Evolutionary conservation across 2,888 invertebrate species (phyloP).

Genomic region (Leucoma salicis): DNA sequence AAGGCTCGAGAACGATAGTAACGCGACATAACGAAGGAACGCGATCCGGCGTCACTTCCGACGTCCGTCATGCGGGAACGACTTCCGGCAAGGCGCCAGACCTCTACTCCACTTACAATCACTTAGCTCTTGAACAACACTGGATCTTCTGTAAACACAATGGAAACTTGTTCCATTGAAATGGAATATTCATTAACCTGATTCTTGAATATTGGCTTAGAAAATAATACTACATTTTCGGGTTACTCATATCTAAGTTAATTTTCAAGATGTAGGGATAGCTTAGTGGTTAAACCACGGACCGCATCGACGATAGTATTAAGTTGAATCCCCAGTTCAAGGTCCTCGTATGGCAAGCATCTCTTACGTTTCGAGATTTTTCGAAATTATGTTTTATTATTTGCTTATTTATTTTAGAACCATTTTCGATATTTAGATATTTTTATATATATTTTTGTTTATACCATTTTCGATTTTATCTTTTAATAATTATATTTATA

Average conservation of each 20-base stretch:
- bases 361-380: too few species aligned
- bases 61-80: conserved; percentile 77
- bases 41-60: conserved; percentile 76
- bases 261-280: too few species aligned
- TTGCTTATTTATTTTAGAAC: too few species aligned
- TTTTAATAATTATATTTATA: too few species aligned
- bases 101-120: conserved; percentile 74
- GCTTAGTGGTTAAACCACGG: too few species aligned
- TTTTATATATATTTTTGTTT: too few species aligned
- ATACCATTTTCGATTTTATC: too few species aligned
- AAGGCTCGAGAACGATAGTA: conserved; percentile 49
- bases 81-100: conserved; percentile 78
- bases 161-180: conserved; percentile 32
- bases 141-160: conserved; percentile 50
- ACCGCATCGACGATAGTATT: too few species aligned
- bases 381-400: too few species aligned
- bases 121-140: conserved; percentile 66
- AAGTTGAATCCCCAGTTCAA: too few species aligned
- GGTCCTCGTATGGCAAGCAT: too few species aligned
- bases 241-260: background rate
- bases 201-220: conserved; percentile 7
- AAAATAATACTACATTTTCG: background rate
- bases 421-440: too few species aligned
- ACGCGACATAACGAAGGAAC: conserved; percentile 71
- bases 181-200: conserved; percentile 32